Base-by-base conservation (phyloP, 1,140 invertebrate species). In the Drosophila rufa region DNA sequence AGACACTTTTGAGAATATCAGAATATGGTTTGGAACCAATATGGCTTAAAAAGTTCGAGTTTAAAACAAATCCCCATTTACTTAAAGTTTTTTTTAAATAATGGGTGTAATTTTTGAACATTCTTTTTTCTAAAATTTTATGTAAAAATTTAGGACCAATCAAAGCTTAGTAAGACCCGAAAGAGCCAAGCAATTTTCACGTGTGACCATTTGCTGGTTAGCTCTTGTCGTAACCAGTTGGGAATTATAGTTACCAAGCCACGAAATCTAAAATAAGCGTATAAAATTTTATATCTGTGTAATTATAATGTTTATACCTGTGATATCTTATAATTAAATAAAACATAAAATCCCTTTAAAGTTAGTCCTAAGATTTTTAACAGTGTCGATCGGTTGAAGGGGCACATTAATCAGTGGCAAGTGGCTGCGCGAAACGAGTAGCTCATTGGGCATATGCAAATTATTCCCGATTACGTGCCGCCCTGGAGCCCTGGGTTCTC, bases 381-480 rank as follows among this genome's bases (percentile, higher is more conserved):
- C 17, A 64, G 77, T 53, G 50, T 57, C 27, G 45, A 15, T 27
- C 38, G 57, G 27, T 67, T 57, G 67, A 80, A 59, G 62, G 56
- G 48, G 51, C 62, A 68, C 82, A 87, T 86, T 86, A 86, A 87
- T 86, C 82, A 86, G 80, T 17, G 67, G 82, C 61, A 85, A 79
- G 79, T 80, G 79, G 75, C 81, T 79, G 83, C 79, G 83, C 85
- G 83, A 82, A 79, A 87, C 82, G 79, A 76, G 82, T 86, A 80
- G 83, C 82, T 75, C 80, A 76, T 73, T 80, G 82, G 86, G 42
- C 62, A 75, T 82, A 86, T 87, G 80, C 82, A 86, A 87, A 86
- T 86, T 71, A 71, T 73, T 60, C 55, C 67, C 48, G 69, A 73
- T 73, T 73, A 71, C 55, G 30, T 56, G 45, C 53, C 38, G 62